Percentiles rank a stretch among this genome's conserved stretches.
Evolutionary conservation across 2,797 vertebrate genomes (phyloP).

Genomic region (Microcaecilia unicolor): DNA sequence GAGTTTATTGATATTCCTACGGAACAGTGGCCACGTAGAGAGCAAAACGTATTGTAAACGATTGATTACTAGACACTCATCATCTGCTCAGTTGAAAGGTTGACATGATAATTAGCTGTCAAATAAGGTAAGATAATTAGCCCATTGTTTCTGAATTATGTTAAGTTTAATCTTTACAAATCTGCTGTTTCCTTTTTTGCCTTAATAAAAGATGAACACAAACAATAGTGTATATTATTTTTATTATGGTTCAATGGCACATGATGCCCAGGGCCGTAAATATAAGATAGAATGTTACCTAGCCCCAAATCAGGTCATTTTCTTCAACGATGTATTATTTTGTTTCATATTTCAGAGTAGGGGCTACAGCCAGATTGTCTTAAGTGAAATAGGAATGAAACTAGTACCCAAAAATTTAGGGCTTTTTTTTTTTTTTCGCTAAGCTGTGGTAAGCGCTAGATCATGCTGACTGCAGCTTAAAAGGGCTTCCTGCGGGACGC

Average conservation of each 20-base stretch:
- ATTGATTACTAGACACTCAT: conserved; percentile 15
- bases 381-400: too few species aligned
- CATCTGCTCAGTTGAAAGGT: conserved; percentile 1
- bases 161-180: conserved; percentile 10
- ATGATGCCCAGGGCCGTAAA: background rate
- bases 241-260: background rate
- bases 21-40: background rate
- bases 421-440: too few species aligned
- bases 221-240: conserved; percentile 1
- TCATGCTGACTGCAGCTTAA: too few species aligned
- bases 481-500: too few species aligned
- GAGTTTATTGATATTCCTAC: conserved; percentile 7
- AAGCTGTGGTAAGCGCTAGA: too few species aligned
- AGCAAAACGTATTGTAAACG: conserved; percentile 2
- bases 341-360: too few species aligned
- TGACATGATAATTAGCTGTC: conserved; percentile 17
- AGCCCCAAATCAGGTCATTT: too few species aligned
- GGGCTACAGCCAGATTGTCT: too few species aligned
- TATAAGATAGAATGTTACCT: conserved; percentile 20
- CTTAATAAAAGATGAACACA: background rate
- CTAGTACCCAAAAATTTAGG: too few species aligned
- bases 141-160: conserved; percentile 15
- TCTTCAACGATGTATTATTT: too few species aligned
- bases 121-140: conserved; percentile 33
- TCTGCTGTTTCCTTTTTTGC: background rate